Evolutionary conservation across 2,888 invertebrate species (phyloP).

Genomic region (Agrochola circellaris): DNA sequence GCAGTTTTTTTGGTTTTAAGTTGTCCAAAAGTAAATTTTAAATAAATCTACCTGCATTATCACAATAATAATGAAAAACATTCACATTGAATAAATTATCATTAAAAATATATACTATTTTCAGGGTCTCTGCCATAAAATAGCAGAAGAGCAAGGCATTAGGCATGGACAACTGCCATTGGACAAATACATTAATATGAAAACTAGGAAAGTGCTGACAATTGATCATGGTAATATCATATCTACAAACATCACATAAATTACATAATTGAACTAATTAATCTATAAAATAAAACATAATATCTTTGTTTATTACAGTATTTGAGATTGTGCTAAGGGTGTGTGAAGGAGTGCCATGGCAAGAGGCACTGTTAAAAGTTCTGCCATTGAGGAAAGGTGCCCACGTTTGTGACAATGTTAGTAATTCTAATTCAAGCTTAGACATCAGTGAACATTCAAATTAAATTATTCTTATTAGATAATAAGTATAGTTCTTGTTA

Average conservation of each 20-base stretch:
- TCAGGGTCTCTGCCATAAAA: constrained; percentile 95
- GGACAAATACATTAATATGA: constrained; percentile 96
- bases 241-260: neutral
- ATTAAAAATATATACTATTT: constrained; percentile 50
- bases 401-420: constrained; percentile 80
- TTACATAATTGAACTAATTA: constrained; percentile 6
- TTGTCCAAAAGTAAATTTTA: neutral
- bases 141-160: constrained; percentile 95
- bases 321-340: constrained; percentile 95
- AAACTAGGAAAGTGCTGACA: constrained; percentile 97
- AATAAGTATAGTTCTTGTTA: constrained; percentile 45
- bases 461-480: constrained; percentile 52
- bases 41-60: neutral
- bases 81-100: neutral
- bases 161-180: constrained; percentile 96
- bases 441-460: constrained; percentile 72
- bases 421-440: constrained; percentile 74
- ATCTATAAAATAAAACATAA: constrained; percentile 13
- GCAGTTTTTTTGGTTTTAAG: constrained; percentile 17
- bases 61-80: neutral
- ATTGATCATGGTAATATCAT: constrained; percentile 96
- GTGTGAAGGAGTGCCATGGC: constrained; percentile 95
- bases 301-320: constrained; percentile 90
- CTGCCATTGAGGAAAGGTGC: constrained; percentile 95
- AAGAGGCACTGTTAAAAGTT: constrained; percentile 94